Evolutionary conservation across 2,888 invertebrate genomes (phyloP).

Genomic region (Thumatha senex): DNA sequence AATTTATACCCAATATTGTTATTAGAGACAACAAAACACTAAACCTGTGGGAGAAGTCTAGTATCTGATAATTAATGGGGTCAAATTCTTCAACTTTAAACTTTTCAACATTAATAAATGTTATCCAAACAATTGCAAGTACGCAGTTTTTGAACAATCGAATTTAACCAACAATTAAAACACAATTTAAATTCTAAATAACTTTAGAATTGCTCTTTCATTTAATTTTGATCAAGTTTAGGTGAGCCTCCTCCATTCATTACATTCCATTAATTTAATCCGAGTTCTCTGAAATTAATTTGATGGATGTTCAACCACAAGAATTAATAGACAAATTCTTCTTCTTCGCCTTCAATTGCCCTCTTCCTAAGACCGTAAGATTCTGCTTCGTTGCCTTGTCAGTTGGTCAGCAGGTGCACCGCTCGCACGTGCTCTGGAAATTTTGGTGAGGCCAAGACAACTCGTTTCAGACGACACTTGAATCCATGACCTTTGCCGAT

Average conservation of each 20-base stretch:
- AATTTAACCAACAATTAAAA: slow-evolving; percentile 37
- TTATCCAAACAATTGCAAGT: slow-evolving; percentile 22
- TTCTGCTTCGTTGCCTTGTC: too few species aligned
- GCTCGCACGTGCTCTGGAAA: too few species aligned
- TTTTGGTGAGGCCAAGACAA: too few species aligned
- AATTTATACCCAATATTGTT: not conserved
- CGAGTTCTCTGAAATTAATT: slow-evolving; percentile 6
- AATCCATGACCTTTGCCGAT: too few species aligned
- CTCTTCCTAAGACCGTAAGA: too few species aligned
- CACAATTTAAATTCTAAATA: slow-evolving; percentile 36
- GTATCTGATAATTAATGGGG: slow-evolving; percentile 4
- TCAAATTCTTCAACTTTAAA: slow-evolving; percentile 10
- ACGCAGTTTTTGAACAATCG: slow-evolving; percentile 12
- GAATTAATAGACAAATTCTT: slow-evolving; percentile 1
- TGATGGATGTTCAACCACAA: not conserved
- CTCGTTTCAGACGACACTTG: too few species aligned
- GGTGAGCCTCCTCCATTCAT: slow-evolving; percentile 8
- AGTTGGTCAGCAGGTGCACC: too few species aligned
- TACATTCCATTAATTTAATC: slow-evolving; percentile 17
- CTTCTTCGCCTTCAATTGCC: too few species aligned
- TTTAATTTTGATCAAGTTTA: slow-evolving; percentile 22
- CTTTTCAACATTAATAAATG: slow-evolving; percentile 16
- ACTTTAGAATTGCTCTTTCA: slow-evolving; percentile 29
- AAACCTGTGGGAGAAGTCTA: not conserved
- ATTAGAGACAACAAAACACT: not conserved